Base-by-base conservation (phyloP, 2,888 invertebrate species). In the Tinea trinotella region DNA sequence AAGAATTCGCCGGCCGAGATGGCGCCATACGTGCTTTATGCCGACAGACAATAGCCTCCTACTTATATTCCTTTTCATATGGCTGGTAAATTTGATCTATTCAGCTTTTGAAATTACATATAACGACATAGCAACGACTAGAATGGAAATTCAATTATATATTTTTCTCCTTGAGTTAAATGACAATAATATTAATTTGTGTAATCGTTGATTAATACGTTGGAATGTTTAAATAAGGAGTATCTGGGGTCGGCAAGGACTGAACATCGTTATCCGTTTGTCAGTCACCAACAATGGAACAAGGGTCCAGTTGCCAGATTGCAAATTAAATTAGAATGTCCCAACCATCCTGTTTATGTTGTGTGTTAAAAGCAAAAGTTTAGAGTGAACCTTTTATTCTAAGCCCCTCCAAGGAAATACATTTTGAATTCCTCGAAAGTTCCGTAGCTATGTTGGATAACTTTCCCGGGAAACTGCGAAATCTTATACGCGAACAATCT, bases 301-400 rank as follows among this genome's bases (percentile, higher is more conserved):
- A 72, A 74, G 71, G 76, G 70, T 71, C 62, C 61, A 59, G 60
- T 67, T 68, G 65, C 72, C 70, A 72, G 71, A 73, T 73, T 73
- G 68, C 70, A 74, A 76, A 79, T 78, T 76, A 73, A 79, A 77
- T 79, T 76, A 75, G 71, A 70, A 73, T 69, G 69, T 72, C 66
- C 66, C 65, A 60, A 64, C 67, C 64, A 70, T 66, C 67, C 71
- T 72, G 71, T 74, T 72, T 71, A 70, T 67, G 64, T 67, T 54
- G 67, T 67, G 71, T 73, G 71, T 78, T 73, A 72, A 76, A 75
- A 74, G 74, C 68, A 64, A 66, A 76, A 78, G 74, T 76, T 77
- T 77, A 72, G 73, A 70, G 68, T 67, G 67, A 30, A 46, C 46
- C 17, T 46, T 46, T 19, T 19, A 19, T 46, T 19, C 46, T 46